Conservation (phyloP, 2,113 vertebrate species). For the Neotoma lepida region DNA sequence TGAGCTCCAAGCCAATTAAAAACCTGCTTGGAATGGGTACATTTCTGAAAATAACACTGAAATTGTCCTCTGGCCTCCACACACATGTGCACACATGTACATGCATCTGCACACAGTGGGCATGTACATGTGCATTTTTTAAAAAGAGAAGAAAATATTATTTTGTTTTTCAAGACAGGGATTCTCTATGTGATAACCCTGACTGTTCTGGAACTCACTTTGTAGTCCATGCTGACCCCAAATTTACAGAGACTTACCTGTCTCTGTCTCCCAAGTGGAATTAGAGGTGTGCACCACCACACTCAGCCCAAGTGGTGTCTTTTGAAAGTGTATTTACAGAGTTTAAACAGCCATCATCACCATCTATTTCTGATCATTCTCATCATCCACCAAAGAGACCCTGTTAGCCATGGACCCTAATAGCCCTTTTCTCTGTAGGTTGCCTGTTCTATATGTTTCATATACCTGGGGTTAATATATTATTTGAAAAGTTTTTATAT, state of each 20-base stretch:
- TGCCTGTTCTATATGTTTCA: constrained; percentile 24
- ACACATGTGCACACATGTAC: not conserved
- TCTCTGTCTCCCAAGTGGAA: not conserved
- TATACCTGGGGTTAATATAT: constrained; percentile 28
- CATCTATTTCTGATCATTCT: constrained; percentile 1
- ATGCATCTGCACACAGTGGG: not conserved
- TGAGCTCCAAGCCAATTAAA: not conserved
- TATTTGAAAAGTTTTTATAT: constrained; percentile 41
- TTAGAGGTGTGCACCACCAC: not conserved
- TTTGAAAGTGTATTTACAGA: not conserved
- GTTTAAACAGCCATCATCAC: not conserved
- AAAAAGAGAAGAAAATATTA: not conserved
- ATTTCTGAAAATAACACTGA: not conserved
- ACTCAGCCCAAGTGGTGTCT: not conserved
- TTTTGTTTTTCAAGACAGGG: not conserved
- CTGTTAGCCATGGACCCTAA: not conserved
- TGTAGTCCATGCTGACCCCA: not conserved
- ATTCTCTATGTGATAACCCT: not conserved
- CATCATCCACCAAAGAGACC: not conserved
- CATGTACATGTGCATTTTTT: not conserved
- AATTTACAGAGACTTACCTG: not conserved
- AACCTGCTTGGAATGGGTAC: not conserved
- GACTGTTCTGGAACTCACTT: not conserved
- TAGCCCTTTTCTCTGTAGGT: not conserved
- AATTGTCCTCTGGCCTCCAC: not conserved